phyloP scores from a whole-genome alignment of 1,140 invertebrate genomes.

The Hypothenemus hampei region DNA sequence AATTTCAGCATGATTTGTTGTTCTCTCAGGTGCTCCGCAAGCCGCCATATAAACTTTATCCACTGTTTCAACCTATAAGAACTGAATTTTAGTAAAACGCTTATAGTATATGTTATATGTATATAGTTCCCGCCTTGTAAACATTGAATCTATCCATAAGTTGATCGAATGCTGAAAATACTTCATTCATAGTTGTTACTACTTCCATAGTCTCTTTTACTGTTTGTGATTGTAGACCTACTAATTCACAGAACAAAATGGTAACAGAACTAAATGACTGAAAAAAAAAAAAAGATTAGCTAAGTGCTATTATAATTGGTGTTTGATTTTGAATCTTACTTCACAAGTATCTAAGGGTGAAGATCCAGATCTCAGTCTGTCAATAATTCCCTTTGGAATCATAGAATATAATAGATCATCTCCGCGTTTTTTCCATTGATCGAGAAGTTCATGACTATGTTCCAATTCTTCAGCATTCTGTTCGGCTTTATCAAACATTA shows the following conservation, averaged over 20 bases:
- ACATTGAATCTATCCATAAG: slow-evolving; percentile 71
- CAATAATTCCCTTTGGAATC: slow-evolving; percentile 77
- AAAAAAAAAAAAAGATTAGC: slow-evolving; percentile 21
- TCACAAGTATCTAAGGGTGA: slow-evolving; percentile 73
- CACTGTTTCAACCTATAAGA: slow-evolving; percentile 75
- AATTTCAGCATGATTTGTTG: slow-evolving; percentile 72
- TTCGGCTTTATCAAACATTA: slow-evolving; percentile 76
- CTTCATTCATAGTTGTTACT: slow-evolving; percentile 75
- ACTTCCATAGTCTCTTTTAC: slow-evolving; percentile 74
- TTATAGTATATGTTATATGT: background rate
- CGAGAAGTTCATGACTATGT: slow-evolving; percentile 63
- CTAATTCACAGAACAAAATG: slow-evolving; percentile 59
- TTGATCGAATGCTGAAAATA: slow-evolving; percentile 76
- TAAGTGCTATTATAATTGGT: slow-evolving; percentile 1
- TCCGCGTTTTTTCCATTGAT: slow-evolving; percentile 79
- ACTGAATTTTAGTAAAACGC: background rate
- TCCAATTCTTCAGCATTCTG: slow-evolving; percentile 68
- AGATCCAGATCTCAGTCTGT: slow-evolving; percentile 64
- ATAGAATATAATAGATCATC: slow-evolving; percentile 89
- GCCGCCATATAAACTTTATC: slow-evolving; percentile 84
- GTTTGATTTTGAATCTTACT: too few relatives aligned
- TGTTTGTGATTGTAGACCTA: slow-evolving; percentile 55
- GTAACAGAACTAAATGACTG: slow-evolving; percentile 59
- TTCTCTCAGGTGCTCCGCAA: slow-evolving; percentile 74
- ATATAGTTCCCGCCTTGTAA: slow-evolving; percentile 61